Base-by-base conservation (phyloP, 2,888 invertebrate genomes). In the Protula sp. region DNA sequence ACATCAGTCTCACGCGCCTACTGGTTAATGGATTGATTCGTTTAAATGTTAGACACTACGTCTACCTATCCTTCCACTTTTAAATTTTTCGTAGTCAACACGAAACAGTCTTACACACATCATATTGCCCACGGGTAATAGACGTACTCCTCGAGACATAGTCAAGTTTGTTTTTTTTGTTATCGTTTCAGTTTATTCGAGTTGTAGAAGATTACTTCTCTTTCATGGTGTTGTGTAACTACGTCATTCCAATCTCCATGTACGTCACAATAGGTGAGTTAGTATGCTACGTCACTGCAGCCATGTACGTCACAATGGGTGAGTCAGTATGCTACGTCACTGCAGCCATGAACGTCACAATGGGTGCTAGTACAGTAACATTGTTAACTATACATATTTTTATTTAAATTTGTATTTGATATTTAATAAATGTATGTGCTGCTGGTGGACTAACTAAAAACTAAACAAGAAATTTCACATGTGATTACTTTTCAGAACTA, bases 251-350 rank as follows among this genome's bases (percentile, higher is more conserved):
- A 1, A 91, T 92, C 79, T 92, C 92, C 2, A 82, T 92, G 58
- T 92, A 92, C 74, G 91, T 92, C 30, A 91, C 91, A 1, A 87
- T 91, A 63, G 91, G 91, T 85, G 82, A 87, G 82, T 86, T 27
- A 84, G 5, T 9, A 29, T 5, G 5, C 78, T 92, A 92, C 74
- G 86, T 91, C 65, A 89, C 92, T 63, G 92, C 92, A 1, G 91
- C 92, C 2, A 82, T 92, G 58, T 92, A 92, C 74, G 91, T 92
- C 30, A 91, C 91, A 1, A 87, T 91, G 62, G 91, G 91, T 85
- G 82, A 87, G 82, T 86, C 26, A 84, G 5, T 9, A 29, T 5
- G 5, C 78, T 92, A 92, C 74, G 86, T 91, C 65, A 89, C 92
- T 63, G 92, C 92, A 1, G 91, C 92, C 2, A 82, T 92, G 58